Evolutionary conservation across 2,113 vertebrate species (phyloP).

Genomic region (Chaetodon auriga): DNA sequence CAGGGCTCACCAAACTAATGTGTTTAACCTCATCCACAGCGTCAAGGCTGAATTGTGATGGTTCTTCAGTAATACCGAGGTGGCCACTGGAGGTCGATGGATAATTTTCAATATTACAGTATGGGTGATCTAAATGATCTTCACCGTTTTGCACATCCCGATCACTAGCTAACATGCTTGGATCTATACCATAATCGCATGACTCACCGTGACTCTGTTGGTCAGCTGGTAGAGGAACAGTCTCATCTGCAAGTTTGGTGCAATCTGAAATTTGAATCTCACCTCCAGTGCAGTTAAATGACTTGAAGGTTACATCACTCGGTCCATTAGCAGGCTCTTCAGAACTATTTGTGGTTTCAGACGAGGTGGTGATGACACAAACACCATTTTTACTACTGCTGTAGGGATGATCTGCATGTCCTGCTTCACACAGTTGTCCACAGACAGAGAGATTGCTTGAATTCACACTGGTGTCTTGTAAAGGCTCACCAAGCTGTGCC

Average conservation of each 20-base stretch:
- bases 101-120: constrained; percentile 40
- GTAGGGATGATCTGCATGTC: constrained; percentile 61
- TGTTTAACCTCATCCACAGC: constrained; percentile 9
- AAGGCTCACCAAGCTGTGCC: constrained; percentile 3
- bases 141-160: background rate
- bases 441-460: constrained; percentile 1
- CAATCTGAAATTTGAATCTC: constrained; percentile 58
- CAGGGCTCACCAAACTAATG: background rate
- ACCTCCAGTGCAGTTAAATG: constrained; percentile 64
- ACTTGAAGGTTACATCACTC: constrained; percentile 67
- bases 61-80: background rate
- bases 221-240: constrained; percentile 26
- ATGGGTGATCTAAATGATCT: constrained; percentile 58
- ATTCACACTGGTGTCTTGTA: constrained; percentile 35
- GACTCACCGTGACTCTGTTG: constrained; percentile 5
- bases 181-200: constrained; percentile 5
- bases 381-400: constrained; percentile 19
- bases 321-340: constrained; percentile 9
- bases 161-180: constrained; percentile 34
- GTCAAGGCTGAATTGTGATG: background rate
- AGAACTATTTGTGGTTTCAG: background rate
- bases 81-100: background rate
- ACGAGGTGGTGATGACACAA: background rate
- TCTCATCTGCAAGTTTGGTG: constrained; percentile 27
- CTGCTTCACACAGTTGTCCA: background rate